Base-by-base conservation (phyloP, 2,797 vertebrate species). In the Oreortyx pictus region DNA sequence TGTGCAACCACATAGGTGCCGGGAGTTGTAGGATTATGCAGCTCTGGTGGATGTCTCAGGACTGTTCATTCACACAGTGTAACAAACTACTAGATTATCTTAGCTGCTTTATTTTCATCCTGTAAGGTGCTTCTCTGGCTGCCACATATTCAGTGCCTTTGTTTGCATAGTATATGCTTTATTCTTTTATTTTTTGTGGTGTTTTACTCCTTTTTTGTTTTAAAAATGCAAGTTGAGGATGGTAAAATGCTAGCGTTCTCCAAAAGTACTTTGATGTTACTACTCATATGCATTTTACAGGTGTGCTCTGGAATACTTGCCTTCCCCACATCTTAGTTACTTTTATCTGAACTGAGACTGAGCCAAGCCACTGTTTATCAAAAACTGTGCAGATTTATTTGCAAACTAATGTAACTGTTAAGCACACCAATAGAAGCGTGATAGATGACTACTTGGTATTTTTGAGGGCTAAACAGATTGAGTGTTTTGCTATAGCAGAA, bases 331-430 rank as follows among this genome's bases (percentile, higher is more conserved):
- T 41, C 39, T n/a, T 82, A 27, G 9, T 70, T 35, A 16, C 52
- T 77, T 73, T 67, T 82, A 65, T 16, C 11, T 61, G 37, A 84
- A 77, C 15, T 54, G 57, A 85, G 19, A 8, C 49, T 74, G 22
- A 77, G 41, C 50, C 46, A 82, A 92, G 33, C 18, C 25, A 25
- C 70, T 72, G 9, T 77, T 71, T 49, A 44, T 71, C 3, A 68
- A 80, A 93, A 82, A 46, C 5, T 37, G 5, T 73, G 15, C 14
- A 52, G 31, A 66, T 85, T 44, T 25, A 24, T 74, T 90, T 89
- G 49, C 25, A 23, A 41, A n/a, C 33, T 2, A 1, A 37, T 27
- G 22, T 43, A 49, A 68, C 14, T 43, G 11, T 76, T 94, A 91
- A 72, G 35, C 5, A 33, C 2, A 7, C 24, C 24, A 39, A 71